These are phyloP conservation scores for Rhinopomastus cyanomelas DNA, from an alignment of 2,113 vertebrate species.

Conservation along the genomic window DNA sequence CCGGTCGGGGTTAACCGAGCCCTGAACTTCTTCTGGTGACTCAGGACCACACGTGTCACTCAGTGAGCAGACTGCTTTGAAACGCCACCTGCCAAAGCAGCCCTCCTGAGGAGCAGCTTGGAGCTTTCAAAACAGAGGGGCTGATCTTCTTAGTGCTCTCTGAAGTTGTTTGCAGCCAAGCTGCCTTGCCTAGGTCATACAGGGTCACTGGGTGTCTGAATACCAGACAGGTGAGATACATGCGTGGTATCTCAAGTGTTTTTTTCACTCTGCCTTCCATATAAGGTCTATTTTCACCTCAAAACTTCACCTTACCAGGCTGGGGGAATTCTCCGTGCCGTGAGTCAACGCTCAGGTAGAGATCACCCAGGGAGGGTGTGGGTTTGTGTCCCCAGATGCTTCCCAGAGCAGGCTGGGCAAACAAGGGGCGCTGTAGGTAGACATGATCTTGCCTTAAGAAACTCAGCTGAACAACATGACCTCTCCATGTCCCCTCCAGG, in stretches of 20 bases:
- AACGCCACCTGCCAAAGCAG: not conserved
- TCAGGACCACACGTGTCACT: not conserved
- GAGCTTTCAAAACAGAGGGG: constrained; percentile 5
- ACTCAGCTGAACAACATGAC: not conserved
- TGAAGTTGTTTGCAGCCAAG: constrained; percentile 25
- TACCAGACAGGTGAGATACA: constrained; percentile 58
- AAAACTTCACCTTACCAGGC: not conserved
- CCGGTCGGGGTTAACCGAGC: not conserved
- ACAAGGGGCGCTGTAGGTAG: not conserved
- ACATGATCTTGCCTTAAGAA: not conserved
- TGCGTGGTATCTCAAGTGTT: not conserved
- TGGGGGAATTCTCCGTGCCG: not conserved
- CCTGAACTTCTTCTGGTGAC: not conserved
- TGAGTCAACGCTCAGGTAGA: constrained; percentile 23
- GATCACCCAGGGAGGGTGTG: not conserved
- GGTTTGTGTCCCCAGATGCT: not conserved
- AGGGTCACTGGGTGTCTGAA: constrained; percentile 45
- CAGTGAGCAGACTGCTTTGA: not conserved
- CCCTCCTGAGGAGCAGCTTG: not conserved
- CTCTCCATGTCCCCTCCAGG: not conserved
- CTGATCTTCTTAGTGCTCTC: not conserved
- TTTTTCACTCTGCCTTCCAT: not conserved
- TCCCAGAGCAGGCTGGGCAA: constrained; percentile 9
- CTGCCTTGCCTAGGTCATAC: not conserved
- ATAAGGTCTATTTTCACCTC: constrained; percentile 30